Conservation (phyloP, 2,797 vertebrate species). For the Monodelphis domestica region DNA sequence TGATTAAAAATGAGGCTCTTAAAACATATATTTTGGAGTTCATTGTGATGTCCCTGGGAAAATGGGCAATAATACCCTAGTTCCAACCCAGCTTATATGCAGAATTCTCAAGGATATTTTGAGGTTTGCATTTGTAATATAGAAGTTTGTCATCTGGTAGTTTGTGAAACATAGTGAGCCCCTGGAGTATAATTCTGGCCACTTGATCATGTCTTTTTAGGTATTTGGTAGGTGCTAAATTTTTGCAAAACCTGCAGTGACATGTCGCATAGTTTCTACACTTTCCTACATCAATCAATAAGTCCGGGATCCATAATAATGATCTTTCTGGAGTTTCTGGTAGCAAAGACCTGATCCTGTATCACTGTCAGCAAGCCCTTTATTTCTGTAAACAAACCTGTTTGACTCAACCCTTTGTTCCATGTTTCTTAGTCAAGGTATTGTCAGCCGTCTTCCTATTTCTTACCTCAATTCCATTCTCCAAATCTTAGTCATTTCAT, state of each 20-base stretch:
- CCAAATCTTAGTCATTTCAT: not conserved
- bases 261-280: not conserved
- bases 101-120: not conserved
- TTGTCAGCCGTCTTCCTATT: not conserved
- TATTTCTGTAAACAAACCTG: not conserved
- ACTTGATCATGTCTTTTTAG: not conserved
- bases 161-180: not conserved
- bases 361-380: not conserved
- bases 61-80: not conserved
- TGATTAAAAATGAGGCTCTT: not conserved
- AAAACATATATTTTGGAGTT: not conserved
- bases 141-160: not conserved
- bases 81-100: not conserved
- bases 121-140: not conserved
- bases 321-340: not conserved
- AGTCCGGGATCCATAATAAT: not conserved
- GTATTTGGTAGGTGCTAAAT: not conserved
- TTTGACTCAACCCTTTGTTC: not conserved
- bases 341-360: not conserved
- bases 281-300: not conserved
- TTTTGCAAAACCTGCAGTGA: not conserved
- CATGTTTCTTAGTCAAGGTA: not conserved
- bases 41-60: not conserved
- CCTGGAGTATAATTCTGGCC: not conserved
- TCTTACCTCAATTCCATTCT: not conserved